Evolutionary conservation across 2,888 invertebrate genomes (phyloP).

Genomic region (Caenorhabditis becei): DNA sequence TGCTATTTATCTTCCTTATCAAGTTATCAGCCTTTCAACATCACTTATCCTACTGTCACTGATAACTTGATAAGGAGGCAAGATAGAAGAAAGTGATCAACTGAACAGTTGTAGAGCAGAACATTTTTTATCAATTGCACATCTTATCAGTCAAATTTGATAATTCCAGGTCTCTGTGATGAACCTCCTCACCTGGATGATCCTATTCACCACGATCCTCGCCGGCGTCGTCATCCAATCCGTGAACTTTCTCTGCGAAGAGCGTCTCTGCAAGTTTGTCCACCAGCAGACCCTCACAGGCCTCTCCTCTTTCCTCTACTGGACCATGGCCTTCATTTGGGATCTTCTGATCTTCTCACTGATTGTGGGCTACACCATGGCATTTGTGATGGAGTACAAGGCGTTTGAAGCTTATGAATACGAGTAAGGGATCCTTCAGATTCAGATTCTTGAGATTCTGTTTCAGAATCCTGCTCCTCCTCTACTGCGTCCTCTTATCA

Average conservation of each 20-base stretch:
- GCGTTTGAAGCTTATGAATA: constrained; percentile 5
- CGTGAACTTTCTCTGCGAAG: constrained; percentile 69
- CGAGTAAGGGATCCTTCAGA: constrained; percentile 11
- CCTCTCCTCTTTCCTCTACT: constrained; percentile 69
- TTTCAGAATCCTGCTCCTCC: constrained; percentile 27
- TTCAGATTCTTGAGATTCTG: neutral
- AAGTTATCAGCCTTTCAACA: too few relatives aligned
- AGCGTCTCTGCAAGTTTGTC: constrained; percentile 66
- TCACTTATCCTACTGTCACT: too few relatives aligned
- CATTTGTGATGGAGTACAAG: constrained; percentile 12
- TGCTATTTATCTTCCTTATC: too few relatives aligned
- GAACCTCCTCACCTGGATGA: neutral
- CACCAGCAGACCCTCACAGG: constrained; percentile 75
- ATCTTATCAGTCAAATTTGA: too few relatives aligned
- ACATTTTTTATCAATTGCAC: too few relatives aligned
- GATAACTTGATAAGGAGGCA: too few relatives aligned
- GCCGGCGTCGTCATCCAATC: constrained; percentile 52
- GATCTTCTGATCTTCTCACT: constrained; percentile 32
- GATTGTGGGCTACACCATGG: constrained; percentile 9
- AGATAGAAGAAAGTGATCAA: too few relatives aligned
- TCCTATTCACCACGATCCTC: neutral
- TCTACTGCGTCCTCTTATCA: constrained; percentile 16
- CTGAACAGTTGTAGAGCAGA: too few relatives aligned
- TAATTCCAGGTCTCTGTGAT: neutral
- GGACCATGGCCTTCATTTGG: constrained; percentile 61